Evolutionary conservation across 2,113 vertebrate genomes (phyloP).

Genomic region (Pygoscelis antarcticus): DNA sequence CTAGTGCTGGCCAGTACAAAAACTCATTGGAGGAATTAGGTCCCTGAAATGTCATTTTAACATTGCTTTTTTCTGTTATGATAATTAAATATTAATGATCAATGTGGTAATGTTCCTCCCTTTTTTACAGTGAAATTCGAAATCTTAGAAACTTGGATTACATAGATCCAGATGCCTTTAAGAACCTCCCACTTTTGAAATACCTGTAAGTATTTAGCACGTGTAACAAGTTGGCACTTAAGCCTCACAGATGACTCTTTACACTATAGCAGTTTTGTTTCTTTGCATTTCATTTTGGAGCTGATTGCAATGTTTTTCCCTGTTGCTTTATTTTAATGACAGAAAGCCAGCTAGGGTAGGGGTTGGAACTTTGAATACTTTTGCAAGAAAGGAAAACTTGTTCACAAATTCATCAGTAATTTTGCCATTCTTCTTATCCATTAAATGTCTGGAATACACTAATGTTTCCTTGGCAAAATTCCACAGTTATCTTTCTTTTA

Average conservation of each 20-base stretch:
- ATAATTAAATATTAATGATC: background rate
- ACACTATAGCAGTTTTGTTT: background rate
- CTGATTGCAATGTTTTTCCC: background rate
- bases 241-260: background rate
- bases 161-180: slow-evolving; percentile 86
- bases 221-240: slow-evolving; percentile 66
- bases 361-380: background rate
- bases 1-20: background rate
- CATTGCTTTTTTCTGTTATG: background rate
- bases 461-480: background rate
- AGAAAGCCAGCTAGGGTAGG: background rate
- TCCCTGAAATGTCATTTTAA: background rate
- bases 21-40: background rate
- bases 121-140: slow-evolving; percentile 88
- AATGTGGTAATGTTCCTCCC: background rate
- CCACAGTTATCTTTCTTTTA: background rate
- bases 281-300: background rate
- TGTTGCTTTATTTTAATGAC: background rate
- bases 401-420: background rate
- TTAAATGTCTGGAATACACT: background rate
- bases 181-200: slow-evolving; percentile 87
- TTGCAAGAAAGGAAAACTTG: background rate
- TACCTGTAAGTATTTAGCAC: slow-evolving; percentile 87
- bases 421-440: background rate
- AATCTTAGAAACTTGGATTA: slow-evolving; percentile 86